phyloP scores from a whole-genome alignment of 1,140 invertebrate species.

The Apolygus lucorum region DNA sequence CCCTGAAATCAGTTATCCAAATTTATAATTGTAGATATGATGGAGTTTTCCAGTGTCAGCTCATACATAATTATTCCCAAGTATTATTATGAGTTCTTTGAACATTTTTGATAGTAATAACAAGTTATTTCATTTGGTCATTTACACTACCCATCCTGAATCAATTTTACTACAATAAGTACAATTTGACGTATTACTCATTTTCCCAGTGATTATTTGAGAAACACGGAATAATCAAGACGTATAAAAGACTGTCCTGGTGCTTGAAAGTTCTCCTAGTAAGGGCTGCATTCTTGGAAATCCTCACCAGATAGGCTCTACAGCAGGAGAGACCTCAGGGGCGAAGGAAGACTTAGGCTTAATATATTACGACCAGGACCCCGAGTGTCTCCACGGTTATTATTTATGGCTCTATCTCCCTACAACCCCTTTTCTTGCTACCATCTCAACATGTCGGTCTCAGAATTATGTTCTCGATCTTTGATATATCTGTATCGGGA shows the following conservation, averaged over 20 bases:
- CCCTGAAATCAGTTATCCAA: too few species aligned
- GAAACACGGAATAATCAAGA: not conserved
- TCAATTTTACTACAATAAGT: too few species aligned
- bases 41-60: too few species aligned
- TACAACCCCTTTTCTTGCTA: not conserved
- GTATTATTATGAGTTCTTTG: too few species aligned
- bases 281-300: not conserved
- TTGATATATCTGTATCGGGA: not conserved
- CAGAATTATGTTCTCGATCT: not conserved
- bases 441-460: not conserved
- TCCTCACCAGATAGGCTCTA: not conserved
- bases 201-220: not conserved
- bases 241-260: not conserved
- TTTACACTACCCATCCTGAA: too few species aligned
- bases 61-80: too few species aligned
- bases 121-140: too few species aligned
- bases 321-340: not conserved
- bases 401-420: constrained; percentile 10
- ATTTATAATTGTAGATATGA: too few species aligned
- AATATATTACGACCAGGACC: not conserved
- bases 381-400: not conserved
- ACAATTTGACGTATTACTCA: too few species aligned
- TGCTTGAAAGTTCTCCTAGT: too few species aligned
- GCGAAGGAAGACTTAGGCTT: not conserved
- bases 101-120: too few species aligned